Evolutionary conservation across 2,888 invertebrate species (phyloP).

Genomic region (Julus scandinavius): DNA sequence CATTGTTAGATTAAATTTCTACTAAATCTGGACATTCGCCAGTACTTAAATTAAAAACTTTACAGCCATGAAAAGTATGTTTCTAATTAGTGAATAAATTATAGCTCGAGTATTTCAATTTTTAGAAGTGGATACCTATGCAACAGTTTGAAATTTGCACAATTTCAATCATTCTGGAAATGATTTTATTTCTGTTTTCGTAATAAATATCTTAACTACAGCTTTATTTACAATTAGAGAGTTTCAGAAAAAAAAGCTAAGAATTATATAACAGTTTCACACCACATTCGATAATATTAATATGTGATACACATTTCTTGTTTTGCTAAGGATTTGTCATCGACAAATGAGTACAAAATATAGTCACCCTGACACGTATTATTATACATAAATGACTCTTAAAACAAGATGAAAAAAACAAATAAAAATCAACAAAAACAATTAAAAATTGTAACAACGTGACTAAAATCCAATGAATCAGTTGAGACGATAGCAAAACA

Average conservation of each 20-base stretch:
- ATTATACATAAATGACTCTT: constrained; percentile 18
- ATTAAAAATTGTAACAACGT: constrained; percentile 36
- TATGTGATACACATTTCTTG: constrained; percentile 46
- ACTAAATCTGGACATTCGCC: too few species aligned
- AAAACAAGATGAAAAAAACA: not conserved
- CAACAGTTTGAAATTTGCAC: too few species aligned
- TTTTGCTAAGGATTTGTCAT: constrained; percentile 29
- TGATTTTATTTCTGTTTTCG: constrained; percentile 10
- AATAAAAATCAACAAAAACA: constrained; percentile 12
- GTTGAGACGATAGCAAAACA: not conserved
- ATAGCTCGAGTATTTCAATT: not conserved
- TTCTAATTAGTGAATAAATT: not conserved
- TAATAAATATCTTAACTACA: constrained; percentile 46
- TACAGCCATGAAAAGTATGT: not conserved
- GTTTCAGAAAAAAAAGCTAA: not conserved
- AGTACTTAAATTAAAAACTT: too few species aligned
- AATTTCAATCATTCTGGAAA: not conserved
- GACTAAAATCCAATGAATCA: not conserved
- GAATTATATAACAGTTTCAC: constrained; percentile 29
- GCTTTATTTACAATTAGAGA: constrained; percentile 23
- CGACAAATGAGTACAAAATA: constrained; percentile 43
- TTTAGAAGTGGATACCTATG: too few species aligned
- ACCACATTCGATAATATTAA: not conserved
- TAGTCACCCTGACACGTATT: constrained; percentile 25
- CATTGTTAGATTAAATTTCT: too few species aligned